A percentile compares a stretch with the other conserved stretches of the same genome.
Evolutionary conservation across 2,113 vertebrate species (phyloP).

Genomic region (Seriola quinqueradiata): DNA sequence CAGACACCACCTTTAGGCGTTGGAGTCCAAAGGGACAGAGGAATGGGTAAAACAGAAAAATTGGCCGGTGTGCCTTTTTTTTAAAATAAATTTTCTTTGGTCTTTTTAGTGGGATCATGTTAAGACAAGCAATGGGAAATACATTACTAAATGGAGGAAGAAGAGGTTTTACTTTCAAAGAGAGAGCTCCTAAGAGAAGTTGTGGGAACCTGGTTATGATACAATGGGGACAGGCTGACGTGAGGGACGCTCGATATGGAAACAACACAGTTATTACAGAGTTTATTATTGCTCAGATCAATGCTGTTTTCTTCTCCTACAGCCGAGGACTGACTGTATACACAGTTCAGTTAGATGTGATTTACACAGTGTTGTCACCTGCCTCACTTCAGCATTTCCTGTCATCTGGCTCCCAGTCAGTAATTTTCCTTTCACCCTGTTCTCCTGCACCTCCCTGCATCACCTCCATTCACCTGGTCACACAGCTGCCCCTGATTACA

Average conservation of each 20-base stretch:
- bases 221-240: slow-evolving; percentile 29
- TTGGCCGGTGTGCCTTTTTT: background rate
- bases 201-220: slow-evolving; percentile 50
- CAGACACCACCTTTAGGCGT: slow-evolving; percentile 45
- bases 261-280: slow-evolving; percentile 29
- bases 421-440: too few species aligned
- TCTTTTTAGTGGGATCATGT: slow-evolving; percentile 19
- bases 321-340: slow-evolving; percentile 50
- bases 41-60: slow-evolving; percentile 22
- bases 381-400: too few species aligned
- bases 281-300: slow-evolving; percentile 60
- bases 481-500: too few species aligned
- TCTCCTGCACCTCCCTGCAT: too few species aligned
- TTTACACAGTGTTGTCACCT: slow-evolving; percentile 28
- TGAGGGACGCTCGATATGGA: slow-evolving; percentile 41
- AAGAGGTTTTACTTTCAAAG: slow-evolving; percentile 19
- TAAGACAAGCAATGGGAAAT: slow-evolving; percentile 31
- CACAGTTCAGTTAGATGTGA: slow-evolving; percentile 46
- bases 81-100: background rate
- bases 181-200: slow-evolving; percentile 15
- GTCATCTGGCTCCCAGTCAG: too few species aligned
- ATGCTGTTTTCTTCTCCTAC: slow-evolving; percentile 54
- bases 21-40: background rate
- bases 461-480: too few species aligned
- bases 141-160: slow-evolving; percentile 13